Base-by-base conservation (phyloP, 1,140 invertebrate genomes). In the Papilio helenus region DNA sequence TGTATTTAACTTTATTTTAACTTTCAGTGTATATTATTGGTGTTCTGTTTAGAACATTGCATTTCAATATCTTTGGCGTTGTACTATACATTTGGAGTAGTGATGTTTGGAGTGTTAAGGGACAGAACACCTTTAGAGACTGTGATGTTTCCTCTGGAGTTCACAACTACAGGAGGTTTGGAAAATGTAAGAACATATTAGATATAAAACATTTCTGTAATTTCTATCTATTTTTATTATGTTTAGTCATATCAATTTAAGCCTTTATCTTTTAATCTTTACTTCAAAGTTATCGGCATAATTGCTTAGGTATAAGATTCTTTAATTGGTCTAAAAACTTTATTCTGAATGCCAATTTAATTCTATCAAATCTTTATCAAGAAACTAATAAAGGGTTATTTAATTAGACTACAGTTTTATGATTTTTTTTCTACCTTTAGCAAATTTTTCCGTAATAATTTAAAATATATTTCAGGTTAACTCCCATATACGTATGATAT, bases 141-240 rank as follows among this genome's bases (percentile, higher is more conserved):
- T 81, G 84, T 96, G 9, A 92, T 97, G 84, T 97, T 97, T 87
- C 96, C 96, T 2, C 85, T 97, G 79, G 96, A 97, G 85, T 97
- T 97, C 81, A 97, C 96, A 4, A 96, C 96, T 2, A 96, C 95
- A 3, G 96, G 96, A 55, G 96, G 96, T 44, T 95, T 97, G 9
- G 96, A 96, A 26, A 95, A 93, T 9, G 96, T 96, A 72, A 87
- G 86, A 86, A 55, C 34, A 39, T 46, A 46, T 16, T 44, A 44
- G 7, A 9, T 44, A 29, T 29, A 29, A 39, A 39, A 39, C 0
- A 8, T 0, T 39, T 8, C 7, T 39, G 7, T 39, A 39, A 39
- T 8, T 39, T 8, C 34, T 39, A 39, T 39, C 3, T 29, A 29
- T 29, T 39, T 39, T 29, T 39, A 71, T 18, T 46, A 16, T 46